Percentiles rank a stretch among this genome's conserved stretches.
Evolutionary conservation across 2,888 invertebrate species (phyloP).

Genomic region (Agrenia bidenticulata): DNA sequence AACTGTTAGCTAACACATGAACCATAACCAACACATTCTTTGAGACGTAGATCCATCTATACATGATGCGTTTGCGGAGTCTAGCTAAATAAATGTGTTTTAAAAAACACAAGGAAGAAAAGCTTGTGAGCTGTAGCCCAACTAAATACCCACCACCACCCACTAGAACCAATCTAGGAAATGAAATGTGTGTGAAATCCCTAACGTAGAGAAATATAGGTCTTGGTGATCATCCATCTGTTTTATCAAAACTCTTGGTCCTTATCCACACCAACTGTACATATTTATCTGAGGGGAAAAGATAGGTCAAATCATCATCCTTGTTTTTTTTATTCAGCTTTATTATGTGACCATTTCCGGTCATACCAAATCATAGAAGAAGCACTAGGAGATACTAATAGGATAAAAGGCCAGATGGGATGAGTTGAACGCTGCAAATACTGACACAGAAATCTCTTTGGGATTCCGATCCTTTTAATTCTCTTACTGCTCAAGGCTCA

Average conservation of each 20-base stretch:
- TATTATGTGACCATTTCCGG: not conserved
- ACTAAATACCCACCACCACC: not conserved
- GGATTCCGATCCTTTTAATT: too few relatives aligned
- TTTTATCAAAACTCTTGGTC: constrained; percentile 14
- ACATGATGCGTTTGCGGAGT: too few relatives aligned
- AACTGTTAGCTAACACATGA: constrained; percentile 48
- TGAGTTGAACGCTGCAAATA: too few relatives aligned
- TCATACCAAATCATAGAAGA: too few relatives aligned
- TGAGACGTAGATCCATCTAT: constrained; percentile 10
- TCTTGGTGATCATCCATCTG: constrained; percentile 18
- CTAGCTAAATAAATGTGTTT: too few relatives aligned
- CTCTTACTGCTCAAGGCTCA: too few relatives aligned
- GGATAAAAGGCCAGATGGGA: too few relatives aligned
- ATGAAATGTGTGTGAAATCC: constrained; percentile 12
- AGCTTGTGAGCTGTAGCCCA: too few relatives aligned
- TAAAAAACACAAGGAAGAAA: too few relatives aligned
- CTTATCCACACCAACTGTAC: constrained; percentile 18
- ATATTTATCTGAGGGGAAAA: constrained; percentile 11
- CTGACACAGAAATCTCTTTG: too few relatives aligned
- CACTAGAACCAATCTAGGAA: constrained; percentile 7
- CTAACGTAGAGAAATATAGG: constrained; percentile 5
- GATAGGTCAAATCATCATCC: not conserved
- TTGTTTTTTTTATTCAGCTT: not conserved
- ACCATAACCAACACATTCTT: constrained; percentile 40
- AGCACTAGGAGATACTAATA: too few relatives aligned